phyloP scores from a whole-genome alignment of 2,888 invertebrate species.

The Merodon equestris region DNA sequence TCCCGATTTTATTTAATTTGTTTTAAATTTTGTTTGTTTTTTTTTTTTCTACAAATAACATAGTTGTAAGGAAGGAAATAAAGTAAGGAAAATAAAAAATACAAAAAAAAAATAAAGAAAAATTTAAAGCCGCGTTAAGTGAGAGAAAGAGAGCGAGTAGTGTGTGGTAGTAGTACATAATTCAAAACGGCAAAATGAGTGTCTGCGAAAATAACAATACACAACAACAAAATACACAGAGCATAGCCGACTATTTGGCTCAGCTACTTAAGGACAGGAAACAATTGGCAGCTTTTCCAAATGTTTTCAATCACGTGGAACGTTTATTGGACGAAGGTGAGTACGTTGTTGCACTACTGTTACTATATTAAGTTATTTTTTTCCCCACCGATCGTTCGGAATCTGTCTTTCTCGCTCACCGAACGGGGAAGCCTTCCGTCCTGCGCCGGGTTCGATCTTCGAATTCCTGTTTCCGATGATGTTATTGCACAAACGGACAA shows the following conservation, averaged over 20 bases:
- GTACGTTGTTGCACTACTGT: constrained; percentile 38
- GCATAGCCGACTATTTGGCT: constrained; percentile 99
- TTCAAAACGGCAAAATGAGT: constrained; percentile 75
- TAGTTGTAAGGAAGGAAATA: constrained; percentile 12
- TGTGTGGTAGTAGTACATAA: too few species aligned
- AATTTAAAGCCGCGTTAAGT: too few species aligned
- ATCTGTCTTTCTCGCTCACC: too few species aligned
- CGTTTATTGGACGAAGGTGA: constrained; percentile 99
- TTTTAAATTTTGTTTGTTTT: background rate
- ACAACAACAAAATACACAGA: constrained; percentile 88
- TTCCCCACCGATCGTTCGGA: too few species aligned
- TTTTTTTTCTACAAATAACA: constrained; percentile 3
- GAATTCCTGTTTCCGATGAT: constrained; percentile 53
- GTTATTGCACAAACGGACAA: constrained; percentile 20
- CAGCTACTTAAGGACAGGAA: constrained; percentile 99
- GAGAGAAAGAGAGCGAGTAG: constrained; percentile 5
- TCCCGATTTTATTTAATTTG: too few species aligned
- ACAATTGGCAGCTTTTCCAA: constrained; percentile 99
- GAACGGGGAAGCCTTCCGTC: background rate
- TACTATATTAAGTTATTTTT: too few species aligned
- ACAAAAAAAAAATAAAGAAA: too few species aligned
- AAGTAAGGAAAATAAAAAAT: constrained; percentile 12
- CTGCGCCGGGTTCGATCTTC: background rate
- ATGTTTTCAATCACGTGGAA: constrained; percentile 99
- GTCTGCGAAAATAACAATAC: constrained; percentile 78